phyloP scores from a whole-genome alignment of 2,888 invertebrate species.

The Ptychoptera contaminata region DNA sequence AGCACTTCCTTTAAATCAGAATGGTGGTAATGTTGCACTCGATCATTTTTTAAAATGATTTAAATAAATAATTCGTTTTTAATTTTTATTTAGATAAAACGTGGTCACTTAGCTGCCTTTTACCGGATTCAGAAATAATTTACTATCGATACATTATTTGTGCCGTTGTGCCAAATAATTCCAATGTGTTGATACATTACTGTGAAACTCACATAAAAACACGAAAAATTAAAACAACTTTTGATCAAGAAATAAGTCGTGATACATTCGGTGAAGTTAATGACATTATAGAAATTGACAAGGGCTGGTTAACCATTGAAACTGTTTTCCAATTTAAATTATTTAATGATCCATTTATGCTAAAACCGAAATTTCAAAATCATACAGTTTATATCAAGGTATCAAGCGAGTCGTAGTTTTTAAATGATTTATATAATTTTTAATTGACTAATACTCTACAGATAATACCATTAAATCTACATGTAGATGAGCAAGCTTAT shows the following conservation, averaged over 20 bases:
- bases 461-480: conserved; percentile 56
- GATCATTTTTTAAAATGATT: background rate
- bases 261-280: conserved; percentile 53
- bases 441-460: conserved; percentile 10
- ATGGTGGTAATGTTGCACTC: conserved; percentile 17
- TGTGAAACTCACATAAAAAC: conserved; percentile 71
- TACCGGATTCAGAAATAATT: conserved; percentile 51
- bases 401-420: no score
- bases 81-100: conserved; percentile 24
- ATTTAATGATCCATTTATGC: conserved; percentile 59
- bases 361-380: conserved; percentile 54
- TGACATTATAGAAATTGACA: conserved; percentile 41
- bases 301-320: conserved; percentile 74
- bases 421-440: no score
- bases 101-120: conserved; percentile 46
- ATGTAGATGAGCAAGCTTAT: conserved; percentile 30
- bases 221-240: conserved; percentile 40
- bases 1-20: conserved; percentile 36
- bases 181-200: conserved; percentile 42
- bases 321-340: conserved; percentile 74
- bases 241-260: conserved; percentile 16
- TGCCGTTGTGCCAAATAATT: conserved; percentile 40
- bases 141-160: conserved; percentile 65
- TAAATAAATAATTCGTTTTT: background rate
- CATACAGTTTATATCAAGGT: conserved; percentile 53